Evolutionary conservation across 2,888 invertebrate genomes (phyloP), one percentile per base, ranked within the genome.

Genomic region (Ariolimax columbianus): DNA sequence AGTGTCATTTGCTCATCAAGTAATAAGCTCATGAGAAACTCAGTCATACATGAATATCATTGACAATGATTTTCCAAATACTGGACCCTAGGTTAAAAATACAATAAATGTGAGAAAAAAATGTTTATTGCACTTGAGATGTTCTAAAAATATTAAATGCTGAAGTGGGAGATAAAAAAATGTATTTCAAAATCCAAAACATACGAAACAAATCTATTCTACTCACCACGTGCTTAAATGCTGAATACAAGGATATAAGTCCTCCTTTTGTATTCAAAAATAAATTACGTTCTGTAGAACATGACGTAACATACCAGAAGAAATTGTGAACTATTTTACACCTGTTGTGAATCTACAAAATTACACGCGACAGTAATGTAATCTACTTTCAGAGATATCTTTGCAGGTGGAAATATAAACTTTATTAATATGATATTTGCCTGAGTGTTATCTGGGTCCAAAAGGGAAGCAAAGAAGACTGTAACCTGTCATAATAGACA

Each of bases 51-150:
- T 36, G 14, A 68, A 68, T 17, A 19, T 30, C 68, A 19, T 11
- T 68, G 14, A 36, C 36, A 68, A 3, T 68, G 2, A 36, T 36
- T 68, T 33, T 11, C 36, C 30, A 51, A 75, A 75, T 51, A 51
- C 75, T 75, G 75, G 75, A 75, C 75, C 75, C 75, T 51, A 75
- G 30, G 30, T 75, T 75, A 9, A 75, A 47, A 19, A 33, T 33
- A 73, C 26, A 73, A 43, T 26, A 73, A 7, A 30, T 26, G 19
- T 72, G 43, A 51, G 75, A n/a, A 51, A 30, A n/a, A 75, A 38
- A 72, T 70, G 30, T 75, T 75, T 75, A 75, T 75, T 75, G 73
- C 73, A 75, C 73, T 75, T 75, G 47, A n/a, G 43, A 43, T 47
- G 43, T 75, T 47, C n/a, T 47, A 47, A 55, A 19, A 47, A 75